phyloP scores from a whole-genome alignment of 2,888 invertebrate genomes.

The Heliconius ethilla region DNA sequence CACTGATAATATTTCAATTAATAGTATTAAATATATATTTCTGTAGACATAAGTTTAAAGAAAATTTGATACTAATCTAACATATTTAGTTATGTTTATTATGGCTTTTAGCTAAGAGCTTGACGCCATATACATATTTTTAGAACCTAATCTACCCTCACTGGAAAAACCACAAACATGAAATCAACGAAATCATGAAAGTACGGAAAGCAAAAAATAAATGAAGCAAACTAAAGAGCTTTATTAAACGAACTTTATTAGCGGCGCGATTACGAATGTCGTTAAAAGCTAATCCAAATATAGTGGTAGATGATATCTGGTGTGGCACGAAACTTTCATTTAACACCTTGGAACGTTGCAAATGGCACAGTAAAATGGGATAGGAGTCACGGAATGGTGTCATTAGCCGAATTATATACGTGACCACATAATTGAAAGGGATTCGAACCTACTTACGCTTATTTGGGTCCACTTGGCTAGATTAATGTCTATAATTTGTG shows the following conservation, averaged over 20 bases:
- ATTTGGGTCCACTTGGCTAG: slow-evolving; percentile 23
- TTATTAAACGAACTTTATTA: slow-evolving; percentile 30
- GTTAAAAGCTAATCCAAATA: slow-evolving; percentile 49
- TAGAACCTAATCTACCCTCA: neutral
- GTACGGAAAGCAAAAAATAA: neutral
- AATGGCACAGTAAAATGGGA: slow-evolving; percentile 62
- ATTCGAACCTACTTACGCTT: slow-evolving; percentile 38
- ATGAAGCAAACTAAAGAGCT: slow-evolving; percentile 13
- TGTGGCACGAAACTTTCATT: slow-evolving; percentile 72
- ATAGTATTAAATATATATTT: too few relatives aligned
- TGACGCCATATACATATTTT: neutral
- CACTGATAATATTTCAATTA: too few relatives aligned
- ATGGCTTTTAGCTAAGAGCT: neutral
- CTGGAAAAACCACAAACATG: neutral
- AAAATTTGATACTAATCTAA: neutral
- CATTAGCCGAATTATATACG: slow-evolving; percentile 65
- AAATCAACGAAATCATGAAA: neutral
- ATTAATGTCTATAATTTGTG: slow-evolving; percentile 29
- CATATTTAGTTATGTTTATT: neutral
- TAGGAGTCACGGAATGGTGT: slow-evolving; percentile 62
- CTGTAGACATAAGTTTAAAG: too few relatives aligned
- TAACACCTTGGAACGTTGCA: slow-evolving; percentile 61
- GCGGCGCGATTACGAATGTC: slow-evolving; percentile 27
- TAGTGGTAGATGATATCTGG: slow-evolving; percentile 58
- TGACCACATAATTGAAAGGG: slow-evolving; percentile 63